Conservation (phyloP, 2,113 vertebrate species). For the Mormoops blainvillei region DNA sequence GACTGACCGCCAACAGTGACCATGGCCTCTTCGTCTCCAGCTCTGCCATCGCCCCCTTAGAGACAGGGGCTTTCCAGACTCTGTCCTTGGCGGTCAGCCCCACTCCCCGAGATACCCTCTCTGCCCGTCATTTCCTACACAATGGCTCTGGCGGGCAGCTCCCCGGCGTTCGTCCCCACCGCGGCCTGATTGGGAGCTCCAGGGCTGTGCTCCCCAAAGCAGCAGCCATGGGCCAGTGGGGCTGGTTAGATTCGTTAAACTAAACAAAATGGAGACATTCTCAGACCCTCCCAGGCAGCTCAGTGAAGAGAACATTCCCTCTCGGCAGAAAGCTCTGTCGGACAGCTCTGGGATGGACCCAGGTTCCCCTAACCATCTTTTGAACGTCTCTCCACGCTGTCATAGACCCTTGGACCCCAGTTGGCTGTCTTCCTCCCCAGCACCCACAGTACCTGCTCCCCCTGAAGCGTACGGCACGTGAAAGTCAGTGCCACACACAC, state of each 20-base stretch:
- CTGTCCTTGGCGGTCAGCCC: neutral
- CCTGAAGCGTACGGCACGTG: rapidly evolving
- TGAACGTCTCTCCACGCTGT: neutral
- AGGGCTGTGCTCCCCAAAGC: neutral
- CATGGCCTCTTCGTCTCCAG: rapidly evolving
- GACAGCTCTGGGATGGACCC: neutral
- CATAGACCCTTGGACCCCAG: rapidly evolving
- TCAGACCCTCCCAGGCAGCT: neutral
- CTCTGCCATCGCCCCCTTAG: neutral
- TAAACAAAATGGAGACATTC: neutral
- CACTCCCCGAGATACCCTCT: neutral
- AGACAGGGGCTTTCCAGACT: neutral
- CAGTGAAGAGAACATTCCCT: rapidly evolving
- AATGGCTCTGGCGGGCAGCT: rapidly evolving
- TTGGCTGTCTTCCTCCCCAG: neutral
- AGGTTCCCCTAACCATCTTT: neutral
- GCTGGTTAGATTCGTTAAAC: neutral
- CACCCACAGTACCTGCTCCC: neutral
- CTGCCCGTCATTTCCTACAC: neutral
- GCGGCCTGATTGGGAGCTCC: neutral
- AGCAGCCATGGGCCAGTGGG: neutral
- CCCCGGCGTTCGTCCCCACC: neutral
- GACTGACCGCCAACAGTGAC: rapidly evolving
- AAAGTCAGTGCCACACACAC: neutral
- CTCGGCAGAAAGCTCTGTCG: rapidly evolving